Percentiles rank a stretch among this genome's conserved stretches.
These are phyloP conservation scores for Aplysina aerophoba DNA, from an alignment of 37 sponge, comb jelly and placozoan species.

Conservation along the genomic window DNA sequence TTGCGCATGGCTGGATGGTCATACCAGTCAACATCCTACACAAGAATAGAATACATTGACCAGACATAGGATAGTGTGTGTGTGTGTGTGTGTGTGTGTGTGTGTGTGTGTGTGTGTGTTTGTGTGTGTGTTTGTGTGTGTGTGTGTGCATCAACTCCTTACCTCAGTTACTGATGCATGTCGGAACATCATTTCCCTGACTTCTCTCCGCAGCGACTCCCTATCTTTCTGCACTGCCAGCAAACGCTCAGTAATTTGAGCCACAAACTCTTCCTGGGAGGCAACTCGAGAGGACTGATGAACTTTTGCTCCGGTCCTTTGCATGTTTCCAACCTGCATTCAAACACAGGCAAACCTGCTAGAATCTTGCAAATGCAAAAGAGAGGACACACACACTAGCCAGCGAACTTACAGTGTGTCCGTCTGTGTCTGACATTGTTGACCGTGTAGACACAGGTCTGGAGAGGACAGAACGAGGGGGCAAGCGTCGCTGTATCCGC, in stretches of 20 bases:
- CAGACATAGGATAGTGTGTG: no score
- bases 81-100: no score
- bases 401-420: background rate
- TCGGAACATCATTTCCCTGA: slow-evolving; percentile 29
- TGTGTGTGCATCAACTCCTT: no score
- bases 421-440: slow-evolving; percentile 52
- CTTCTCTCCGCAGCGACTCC: slow-evolving; percentile 47
- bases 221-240: slow-evolving; percentile 61
- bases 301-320: background rate
- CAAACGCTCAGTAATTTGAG: slow-evolving; percentile 52
- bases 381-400: background rate
- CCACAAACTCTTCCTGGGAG: slow-evolving; percentile 55
- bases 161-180: background rate
- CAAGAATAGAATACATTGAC: background rate
- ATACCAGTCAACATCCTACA: slow-evolving; percentile 70
- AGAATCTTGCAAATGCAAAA: background rate
- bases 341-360: background rate
- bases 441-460: slow-evolving; percentile 31
- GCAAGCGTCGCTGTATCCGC: background rate
- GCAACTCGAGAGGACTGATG: background rate
- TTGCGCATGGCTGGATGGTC: slow-evolving; percentile 61
- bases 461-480: slow-evolving; percentile 17
- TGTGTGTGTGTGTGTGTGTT: no score
- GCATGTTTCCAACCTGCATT: background rate
- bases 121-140: no score